These are phyloP conservation scores for Cataglyphis altisquamis DNA, from an alignment of 2,888 invertebrate genomes.

Conservation along the genomic window DNA sequence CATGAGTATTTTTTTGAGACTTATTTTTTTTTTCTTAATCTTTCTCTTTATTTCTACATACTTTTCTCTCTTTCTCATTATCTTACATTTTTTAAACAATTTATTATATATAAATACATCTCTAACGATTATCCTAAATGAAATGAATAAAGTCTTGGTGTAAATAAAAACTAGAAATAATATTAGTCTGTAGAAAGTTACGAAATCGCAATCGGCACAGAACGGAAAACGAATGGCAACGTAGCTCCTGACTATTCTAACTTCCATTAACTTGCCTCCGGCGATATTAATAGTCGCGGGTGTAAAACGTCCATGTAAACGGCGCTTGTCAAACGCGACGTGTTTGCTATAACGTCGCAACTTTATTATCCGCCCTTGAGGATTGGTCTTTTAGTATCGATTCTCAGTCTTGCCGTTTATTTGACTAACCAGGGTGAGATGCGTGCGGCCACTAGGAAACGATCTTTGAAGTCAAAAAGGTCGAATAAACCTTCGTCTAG, in stretches of 20 bases:
- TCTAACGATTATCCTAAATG: background rate
- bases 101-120: background rate
- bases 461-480: slow-evolving; percentile 66
- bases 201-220: slow-evolving; percentile 28
- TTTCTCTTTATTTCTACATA: background rate
- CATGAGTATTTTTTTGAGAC: background rate
- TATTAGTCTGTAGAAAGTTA: slow-evolving; percentile 25
- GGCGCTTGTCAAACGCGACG: slow-evolving; percentile 63
- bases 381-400: slow-evolving; percentile 66
- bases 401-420: slow-evolving; percentile 64
- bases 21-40: background rate
- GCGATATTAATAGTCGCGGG: slow-evolving; percentile 69
- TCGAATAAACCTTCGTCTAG: slow-evolving; percentile 46
- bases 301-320: slow-evolving; percentile 56
- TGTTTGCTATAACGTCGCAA: slow-evolving; percentile 75
- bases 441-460: slow-evolving; percentile 58
- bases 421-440: slow-evolving; percentile 66
- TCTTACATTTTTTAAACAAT: background rate
- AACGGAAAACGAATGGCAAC: slow-evolving; percentile 42
- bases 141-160: background rate
- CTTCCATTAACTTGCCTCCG: slow-evolving; percentile 46
- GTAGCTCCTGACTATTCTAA: slow-evolving; percentile 54
- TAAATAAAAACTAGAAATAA: background rate
- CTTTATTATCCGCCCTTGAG: slow-evolving; percentile 67
- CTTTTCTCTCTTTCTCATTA: background rate